These are phyloP conservation scores for Ptychodera flava DNA, from an alignment of 35 echinoderm and acorn worm species.

Conservation along the genomic window DNA sequence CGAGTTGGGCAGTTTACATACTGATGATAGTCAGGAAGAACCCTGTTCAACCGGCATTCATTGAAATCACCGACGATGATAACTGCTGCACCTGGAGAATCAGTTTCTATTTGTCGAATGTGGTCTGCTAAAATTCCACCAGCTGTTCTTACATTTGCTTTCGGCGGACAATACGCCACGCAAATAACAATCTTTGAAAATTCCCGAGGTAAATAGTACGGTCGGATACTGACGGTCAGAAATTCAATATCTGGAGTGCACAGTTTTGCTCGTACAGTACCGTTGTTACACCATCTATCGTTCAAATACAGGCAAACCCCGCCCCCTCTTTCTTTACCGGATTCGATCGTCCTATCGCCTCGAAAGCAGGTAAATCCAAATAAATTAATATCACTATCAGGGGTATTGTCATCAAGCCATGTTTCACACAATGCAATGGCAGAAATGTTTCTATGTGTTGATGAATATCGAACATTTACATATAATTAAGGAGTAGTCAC, in stretches of 20 bases:
- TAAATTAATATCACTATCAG: not conserved
- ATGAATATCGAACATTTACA: no score
- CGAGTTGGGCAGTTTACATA: no score
- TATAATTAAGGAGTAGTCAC: no score
- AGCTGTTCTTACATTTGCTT: slow-evolving; percentile 8
- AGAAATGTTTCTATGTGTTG: no score
- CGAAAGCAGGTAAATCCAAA: not conserved
- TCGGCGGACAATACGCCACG: slow-evolving; percentile 25
- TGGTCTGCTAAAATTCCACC: no score
- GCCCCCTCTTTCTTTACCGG: slow-evolving; percentile 6
- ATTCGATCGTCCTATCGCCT: slow-evolving; percentile 19
- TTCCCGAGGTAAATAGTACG: slow-evolving; percentile 25
- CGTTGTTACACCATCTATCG: slow-evolving; percentile 24
- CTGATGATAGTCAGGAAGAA: no score
- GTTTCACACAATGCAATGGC: no score
- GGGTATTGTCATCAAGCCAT: slow-evolving; percentile 10
- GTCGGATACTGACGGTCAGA: slow-evolving; percentile 10
- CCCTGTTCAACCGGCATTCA: no score
- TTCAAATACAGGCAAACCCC: slow-evolving; percentile 17
- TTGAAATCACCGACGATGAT: no score
- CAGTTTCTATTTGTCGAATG: no score
- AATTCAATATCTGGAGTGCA: slow-evolving; percentile 23
- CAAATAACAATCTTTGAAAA: slow-evolving; percentile 22
- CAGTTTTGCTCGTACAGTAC: not conserved
- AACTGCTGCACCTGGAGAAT: no score